phyloP scores from a whole-genome alignment of 2,113 vertebrate species.

The Cryptotis parvus region DNA sequence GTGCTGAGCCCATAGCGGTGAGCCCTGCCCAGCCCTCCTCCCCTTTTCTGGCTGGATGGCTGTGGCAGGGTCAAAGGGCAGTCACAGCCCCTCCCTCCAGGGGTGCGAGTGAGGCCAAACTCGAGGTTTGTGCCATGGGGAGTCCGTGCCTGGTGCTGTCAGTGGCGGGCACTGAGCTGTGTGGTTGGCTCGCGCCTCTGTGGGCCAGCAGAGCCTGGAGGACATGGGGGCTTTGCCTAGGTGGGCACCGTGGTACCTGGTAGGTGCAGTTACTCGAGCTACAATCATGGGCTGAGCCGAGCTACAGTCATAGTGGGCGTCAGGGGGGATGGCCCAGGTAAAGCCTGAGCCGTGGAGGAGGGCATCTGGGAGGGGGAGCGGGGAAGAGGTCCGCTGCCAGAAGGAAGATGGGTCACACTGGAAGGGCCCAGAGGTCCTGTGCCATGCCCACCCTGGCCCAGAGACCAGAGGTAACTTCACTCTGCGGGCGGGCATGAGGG shows the following conservation, averaged over 20 bases:
- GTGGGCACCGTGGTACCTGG: too few relatives aligned
- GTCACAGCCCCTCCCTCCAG: neutral
- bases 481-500: neutral
- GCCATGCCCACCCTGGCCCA: neutral
- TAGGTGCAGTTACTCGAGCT: neutral
- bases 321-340: neutral
- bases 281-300: neutral
- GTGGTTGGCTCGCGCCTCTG: neutral
- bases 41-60: constrained; percentile 44
- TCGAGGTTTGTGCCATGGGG: neutral
- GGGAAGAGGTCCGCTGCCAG: neutral
- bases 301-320: neutral
- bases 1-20: constrained; percentile 54
- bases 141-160: neutral
- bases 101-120: neutral
- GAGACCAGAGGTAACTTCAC: neutral
- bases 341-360: neutral
- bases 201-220: neutral
- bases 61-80: constrained; percentile 24
- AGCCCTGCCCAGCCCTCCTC: constrained; percentile 50
- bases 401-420: neutral
- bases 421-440: neutral
- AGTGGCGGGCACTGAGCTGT: neutral
- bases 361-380: neutral
- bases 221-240: neutral